Percentiles rank a stretch among this genome's conserved stretches.
Evolutionary conservation across 2,797 vertebrate genomes (phyloP).

Genomic region (Cuniculus paca): DNA sequence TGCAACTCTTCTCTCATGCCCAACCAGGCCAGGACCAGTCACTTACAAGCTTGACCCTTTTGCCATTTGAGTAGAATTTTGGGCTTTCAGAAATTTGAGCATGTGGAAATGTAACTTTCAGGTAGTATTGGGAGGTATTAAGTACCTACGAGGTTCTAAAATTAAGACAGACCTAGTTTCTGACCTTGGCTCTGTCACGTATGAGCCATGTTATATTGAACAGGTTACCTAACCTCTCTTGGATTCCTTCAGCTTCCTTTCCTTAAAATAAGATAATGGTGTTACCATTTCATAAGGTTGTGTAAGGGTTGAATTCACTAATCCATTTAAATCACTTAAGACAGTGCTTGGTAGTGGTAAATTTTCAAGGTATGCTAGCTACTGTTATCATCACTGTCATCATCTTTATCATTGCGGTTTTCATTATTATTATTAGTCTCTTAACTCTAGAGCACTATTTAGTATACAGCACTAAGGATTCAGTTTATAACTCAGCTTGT

Average conservation of each 20-base stretch:
- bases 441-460: constrained; percentile 47
- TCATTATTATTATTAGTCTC: constrained; percentile 27
- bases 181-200: neutral
- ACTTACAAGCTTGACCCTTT: constrained; percentile 11
- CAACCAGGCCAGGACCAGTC: neutral
- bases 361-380: neutral
- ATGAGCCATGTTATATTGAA: neutral
- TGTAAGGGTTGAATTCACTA: constrained; percentile 30
- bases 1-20: neutral
- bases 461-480: constrained; percentile 9
- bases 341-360: neutral
- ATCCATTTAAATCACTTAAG: constrained; percentile 33
- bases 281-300: neutral
- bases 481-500: neutral
- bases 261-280: constrained; percentile 13
- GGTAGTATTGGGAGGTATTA: neutral
- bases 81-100: constrained; percentile 22
- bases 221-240: neutral
- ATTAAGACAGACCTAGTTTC: neutral
- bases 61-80: constrained; percentile 50
- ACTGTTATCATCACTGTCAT: neutral
- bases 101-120: neutral
- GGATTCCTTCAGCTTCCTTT: constrained; percentile 29
- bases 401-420: neutral
- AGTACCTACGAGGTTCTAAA: neutral